A percentile compares a stretch with the other conserved stretches of the same genome.
Conservation (phyloP, 2,113 vertebrate genomes). For the Alaudala cheleensis region DNA sequence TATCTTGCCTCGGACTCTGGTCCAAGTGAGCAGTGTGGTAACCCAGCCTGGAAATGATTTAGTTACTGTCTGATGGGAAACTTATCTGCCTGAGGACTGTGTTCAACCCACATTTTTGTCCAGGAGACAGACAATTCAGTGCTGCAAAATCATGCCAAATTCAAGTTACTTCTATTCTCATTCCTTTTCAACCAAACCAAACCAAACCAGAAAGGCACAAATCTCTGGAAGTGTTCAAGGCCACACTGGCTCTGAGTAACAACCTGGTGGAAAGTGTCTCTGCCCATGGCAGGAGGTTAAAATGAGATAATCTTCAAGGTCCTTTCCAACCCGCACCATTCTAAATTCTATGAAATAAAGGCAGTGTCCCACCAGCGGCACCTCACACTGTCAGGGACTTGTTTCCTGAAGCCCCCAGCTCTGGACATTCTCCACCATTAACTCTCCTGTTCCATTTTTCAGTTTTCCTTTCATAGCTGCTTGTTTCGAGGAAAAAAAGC, state of each 20-base stretch:
- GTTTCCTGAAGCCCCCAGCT: neutral
- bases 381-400: rapidly evolving
- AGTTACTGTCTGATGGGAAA: neutral
- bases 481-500: neutral
- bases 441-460: neutral
- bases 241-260: neutral
- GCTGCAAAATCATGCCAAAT: neutral
- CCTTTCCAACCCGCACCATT: neutral
- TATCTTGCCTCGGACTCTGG: neutral
- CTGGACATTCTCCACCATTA: neutral
- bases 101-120: neutral
- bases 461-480: neutral
- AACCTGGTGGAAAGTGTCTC: neutral
- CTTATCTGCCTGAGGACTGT: neutral
- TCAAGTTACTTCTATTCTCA: neutral
- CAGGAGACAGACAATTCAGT: neutral
- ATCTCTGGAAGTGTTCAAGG: neutral
- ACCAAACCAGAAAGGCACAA: neutral
- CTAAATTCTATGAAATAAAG: neutral
- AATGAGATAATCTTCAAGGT: neutral
- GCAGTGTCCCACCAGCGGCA: neutral
- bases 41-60: neutral
- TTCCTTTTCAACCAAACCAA: neutral
- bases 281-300: neutral
- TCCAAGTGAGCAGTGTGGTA: rapidly evolving